A percentile compares a stretch with the other conserved stretches of the same genome.
Conservation (phyloP, 2,113 vertebrate species). For the Blennius ocellaris region DNA sequence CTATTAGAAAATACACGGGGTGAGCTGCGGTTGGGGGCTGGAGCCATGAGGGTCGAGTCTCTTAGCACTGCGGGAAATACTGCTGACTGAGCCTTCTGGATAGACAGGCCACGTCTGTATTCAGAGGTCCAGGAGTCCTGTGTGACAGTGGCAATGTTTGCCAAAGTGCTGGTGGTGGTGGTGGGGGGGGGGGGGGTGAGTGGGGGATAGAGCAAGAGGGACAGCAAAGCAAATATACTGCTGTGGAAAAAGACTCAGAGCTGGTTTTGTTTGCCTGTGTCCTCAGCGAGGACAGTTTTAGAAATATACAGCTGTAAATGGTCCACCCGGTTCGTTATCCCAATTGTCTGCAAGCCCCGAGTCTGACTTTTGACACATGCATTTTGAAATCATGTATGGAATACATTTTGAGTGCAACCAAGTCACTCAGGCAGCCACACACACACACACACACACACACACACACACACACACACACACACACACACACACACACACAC, state of each 20-base stretch:
- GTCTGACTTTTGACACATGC: slow-evolving; percentile 37
- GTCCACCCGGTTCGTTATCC: slow-evolving; percentile 13
- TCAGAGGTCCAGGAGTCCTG: slow-evolving; percentile 50
- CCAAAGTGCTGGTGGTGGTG: slow-evolving; percentile 10
- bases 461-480: too few relatives aligned
- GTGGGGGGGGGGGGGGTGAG: too few relatives aligned
- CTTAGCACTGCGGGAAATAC: slow-evolving; percentile 62
- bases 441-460: too few relatives aligned
- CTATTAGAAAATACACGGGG: slow-evolving; percentile 66
- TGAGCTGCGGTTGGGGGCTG: slow-evolving; percentile 41
- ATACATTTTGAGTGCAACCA: slow-evolving; percentile 29
- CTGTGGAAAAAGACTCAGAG: slow-evolving; percentile 28
- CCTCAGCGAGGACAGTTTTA: slow-evolving; percentile 15
- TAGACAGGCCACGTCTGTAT: slow-evolving; percentile 60
- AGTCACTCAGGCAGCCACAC: slow-evolving; percentile 26
- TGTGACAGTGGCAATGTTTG: slow-evolving; percentile 58
- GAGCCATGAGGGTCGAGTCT: slow-evolving; percentile 46
- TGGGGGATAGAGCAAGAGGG: slow-evolving; percentile 7
- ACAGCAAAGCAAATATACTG: slow-evolving; percentile 45
- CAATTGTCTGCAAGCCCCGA: slow-evolving; percentile 27
- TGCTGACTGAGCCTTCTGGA: slow-evolving; percentile 70
- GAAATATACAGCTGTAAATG: background rate
- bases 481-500: too few relatives aligned
- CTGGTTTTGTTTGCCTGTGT: slow-evolving; percentile 22
- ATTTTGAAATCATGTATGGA: slow-evolving; percentile 38